A percentile compares a stretch with the other conserved stretches of the same genome.
Conservation (phyloP, 2,113 vertebrate species). For the Callaeas wilsoni region DNA sequence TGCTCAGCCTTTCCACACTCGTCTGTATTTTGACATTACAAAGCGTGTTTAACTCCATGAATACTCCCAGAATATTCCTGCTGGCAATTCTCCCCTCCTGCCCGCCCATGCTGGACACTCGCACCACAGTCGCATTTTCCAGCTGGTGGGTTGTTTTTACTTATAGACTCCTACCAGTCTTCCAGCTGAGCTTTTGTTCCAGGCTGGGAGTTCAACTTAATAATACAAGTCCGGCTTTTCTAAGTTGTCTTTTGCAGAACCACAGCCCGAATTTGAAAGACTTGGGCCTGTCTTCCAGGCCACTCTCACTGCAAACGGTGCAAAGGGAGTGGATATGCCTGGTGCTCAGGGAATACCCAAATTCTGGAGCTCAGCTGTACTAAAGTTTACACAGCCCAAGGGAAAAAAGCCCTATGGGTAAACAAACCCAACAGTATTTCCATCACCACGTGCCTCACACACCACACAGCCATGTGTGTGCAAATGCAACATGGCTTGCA, state of each 20-base stretch:
- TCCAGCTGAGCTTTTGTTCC: not conserved
- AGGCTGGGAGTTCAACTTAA: not conserved
- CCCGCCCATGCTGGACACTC: not conserved
- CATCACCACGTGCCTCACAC: not conserved
- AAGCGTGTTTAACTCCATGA: not conserved
- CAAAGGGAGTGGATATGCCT: not conserved
- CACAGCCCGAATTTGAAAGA: not conserved
- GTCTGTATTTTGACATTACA: slow-evolving; percentile 23
- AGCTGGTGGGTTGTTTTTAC: not conserved
- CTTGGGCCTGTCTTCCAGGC: not conserved
- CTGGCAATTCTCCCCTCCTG: not conserved
- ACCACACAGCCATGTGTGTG: fast-evolving
- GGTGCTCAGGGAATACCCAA: not conserved
- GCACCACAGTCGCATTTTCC: not conserved
- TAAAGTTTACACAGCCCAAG: not conserved
- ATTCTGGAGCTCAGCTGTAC: not conserved
- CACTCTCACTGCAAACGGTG: fast-evolving
- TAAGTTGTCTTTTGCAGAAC: not conserved
- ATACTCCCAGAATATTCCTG: slow-evolving; percentile 14
- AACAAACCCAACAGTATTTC: not conserved
- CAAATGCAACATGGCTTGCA: not conserved
- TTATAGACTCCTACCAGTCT: not conserved
- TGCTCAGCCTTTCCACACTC: not conserved
- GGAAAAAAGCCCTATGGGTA: not conserved
- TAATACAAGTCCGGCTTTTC: not conserved